Base-by-base conservation (phyloP, 2,888 invertebrate genomes). In the Magallana nippona region DNA sequence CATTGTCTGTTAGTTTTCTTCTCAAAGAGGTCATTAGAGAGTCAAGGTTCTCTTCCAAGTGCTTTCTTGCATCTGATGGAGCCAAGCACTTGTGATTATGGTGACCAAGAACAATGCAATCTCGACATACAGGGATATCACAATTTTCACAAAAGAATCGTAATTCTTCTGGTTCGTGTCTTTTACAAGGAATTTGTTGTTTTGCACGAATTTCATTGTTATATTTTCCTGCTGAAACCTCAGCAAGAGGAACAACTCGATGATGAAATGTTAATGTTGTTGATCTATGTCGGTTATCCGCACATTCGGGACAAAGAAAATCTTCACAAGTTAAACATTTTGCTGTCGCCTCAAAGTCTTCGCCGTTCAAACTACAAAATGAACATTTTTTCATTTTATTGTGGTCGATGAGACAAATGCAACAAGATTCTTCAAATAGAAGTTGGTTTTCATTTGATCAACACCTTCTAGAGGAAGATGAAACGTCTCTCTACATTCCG, bases 61-160 rank as follows among this genome's bases (percentile, higher is more conserved):
- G 32, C 32, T 32, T 32, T n/a, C n/a, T 32, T 55, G 81, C 81
- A 3, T 81, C 81, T 1, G 60, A 32, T 19, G 62, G 27, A 19
- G 58, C 55, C 17, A 44, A 19, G 13, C 15, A n/a, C n/a, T n/a
- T n/a, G 55, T 81, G 81, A 1, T 27, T 8, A 10, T 62, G 32
- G 55, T 81, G 81, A 55, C 22, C 8, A 1, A 81, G 63, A 2
- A 81, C 58, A 81, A 81, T 62, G 44, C 81, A 81, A 55, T 81
- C 81, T 62, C 81, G 58, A 55, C 81, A 81, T 19, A 81, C 32
- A 17, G 81, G 81, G n/a, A 62, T 15, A 19, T 81, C 62, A 81
- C 81, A 81, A 3, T 63, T 60, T 2, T 60, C 62, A 27, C 81
- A 81, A 32, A 81, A 62, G 22, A 63, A 81, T 44, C 22, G 10